Evolutionary conservation across 1,140 invertebrate species (phyloP).

Genomic region (Penaeus indicus): DNA sequence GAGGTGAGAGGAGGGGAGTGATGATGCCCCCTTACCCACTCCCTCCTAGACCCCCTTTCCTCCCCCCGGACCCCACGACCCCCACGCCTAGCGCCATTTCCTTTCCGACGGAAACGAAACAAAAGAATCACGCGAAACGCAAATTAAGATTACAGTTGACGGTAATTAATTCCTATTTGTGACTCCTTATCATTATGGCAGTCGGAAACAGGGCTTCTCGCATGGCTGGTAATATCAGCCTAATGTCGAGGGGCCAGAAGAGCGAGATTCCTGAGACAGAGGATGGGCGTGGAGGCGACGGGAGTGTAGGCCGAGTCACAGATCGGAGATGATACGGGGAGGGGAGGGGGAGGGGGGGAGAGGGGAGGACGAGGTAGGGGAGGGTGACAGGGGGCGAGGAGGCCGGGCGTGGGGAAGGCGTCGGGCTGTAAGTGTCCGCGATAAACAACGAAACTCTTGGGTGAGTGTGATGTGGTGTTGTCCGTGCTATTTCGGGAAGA

Average conservation of each 20-base stretch:
- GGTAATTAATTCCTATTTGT: constrained; percentile 63
- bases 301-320: background rate
- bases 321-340: background rate
- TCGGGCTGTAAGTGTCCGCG: no score
- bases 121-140: constrained; percentile 49
- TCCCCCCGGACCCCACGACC: no score
- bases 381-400: background rate
- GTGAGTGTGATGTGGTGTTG: no score
- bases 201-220: background rate
- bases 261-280: background rate
- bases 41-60: no score
- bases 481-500: no score
- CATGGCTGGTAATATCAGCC: background rate
- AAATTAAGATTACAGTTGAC: constrained; percentile 52
- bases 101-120: constrained; percentile 16
- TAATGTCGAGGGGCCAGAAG: background rate
- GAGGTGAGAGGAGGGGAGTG: background rate
- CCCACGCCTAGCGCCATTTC: constrained; percentile 3
- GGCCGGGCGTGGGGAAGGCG: background rate
- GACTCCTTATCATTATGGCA: constrained; percentile 53
- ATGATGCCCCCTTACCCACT: background rate
- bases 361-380: background rate
- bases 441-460: no score
- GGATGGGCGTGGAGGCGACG: background rate
- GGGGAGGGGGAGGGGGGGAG: no score